Evolutionary conservation across 2,113 vertebrate genomes (phyloP), one percentile per base, ranked within the genome.

Genomic region (Nannospalax galili): DNA sequence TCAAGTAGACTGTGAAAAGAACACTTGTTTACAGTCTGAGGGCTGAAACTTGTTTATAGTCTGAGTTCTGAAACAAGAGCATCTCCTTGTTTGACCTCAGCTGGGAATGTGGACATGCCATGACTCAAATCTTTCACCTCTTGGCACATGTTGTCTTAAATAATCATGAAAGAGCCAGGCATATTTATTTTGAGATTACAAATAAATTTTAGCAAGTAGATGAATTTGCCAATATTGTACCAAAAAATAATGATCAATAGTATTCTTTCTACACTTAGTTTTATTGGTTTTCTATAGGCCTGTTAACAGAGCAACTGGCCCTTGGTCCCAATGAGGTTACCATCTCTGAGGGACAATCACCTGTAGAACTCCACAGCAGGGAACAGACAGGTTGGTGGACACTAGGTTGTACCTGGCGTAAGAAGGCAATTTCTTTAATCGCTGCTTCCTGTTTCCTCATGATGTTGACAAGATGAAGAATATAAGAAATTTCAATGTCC

Each of bases 31-130:
- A 78, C 35, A 93, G 91, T 37, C 17, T 17, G 2, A 69, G 30
- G 79, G 79, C 24, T 70, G 24, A 82, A 81, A 86, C 72, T 32
- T 81, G 78, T 89, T 89, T 84, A 88, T 17, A 81, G 67, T 20
- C 5, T 4, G 7, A 58, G 22, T 48, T 42, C 14, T 20, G 52
- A 88, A 78, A 88, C 67, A 85, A 58, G 74, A 89, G 48, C 1
- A 7, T 40, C 2, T 7, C 64, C 74, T 67, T 42, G 58, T 37
- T 35, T 5, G 12, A 72, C 65, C 73, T 32, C 45, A 64, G 28
- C 86, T 88, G 77, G 75, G 52, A 73, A n/a, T 0, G 6, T 5
- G 32, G 11, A 42, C 30, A 26, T 24, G 22, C 24, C 45, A 32
- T 64, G 64, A 91, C 70, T 78, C 88, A 64, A 67, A 58, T 17